phyloP scores from a whole-genome alignment of 2,797 vertebrate genomes.

The Vultur gryphus region DNA sequence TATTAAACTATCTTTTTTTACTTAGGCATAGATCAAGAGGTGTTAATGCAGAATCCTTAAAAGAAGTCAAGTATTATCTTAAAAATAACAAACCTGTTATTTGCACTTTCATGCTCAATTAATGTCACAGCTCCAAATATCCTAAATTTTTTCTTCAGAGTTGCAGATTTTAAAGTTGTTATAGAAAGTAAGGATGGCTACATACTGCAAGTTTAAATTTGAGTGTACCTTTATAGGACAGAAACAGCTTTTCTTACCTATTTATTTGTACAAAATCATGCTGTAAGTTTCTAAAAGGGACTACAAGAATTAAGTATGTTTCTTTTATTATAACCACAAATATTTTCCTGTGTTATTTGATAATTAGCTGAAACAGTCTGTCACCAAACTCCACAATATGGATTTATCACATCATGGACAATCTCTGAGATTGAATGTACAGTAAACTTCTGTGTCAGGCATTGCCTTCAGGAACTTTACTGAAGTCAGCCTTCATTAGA shows the following conservation, averaged over 20 bases:
- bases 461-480: not conserved
- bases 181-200: not conserved
- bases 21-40: slow-evolving; percentile 70
- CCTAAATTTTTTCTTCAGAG: slow-evolving; percentile 3
- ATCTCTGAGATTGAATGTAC: not conserved
- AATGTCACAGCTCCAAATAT: slow-evolving; percentile 45
- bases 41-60: slow-evolving; percentile 71
- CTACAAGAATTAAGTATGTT: not conserved
- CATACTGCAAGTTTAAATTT: not conserved
- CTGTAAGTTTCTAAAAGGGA: not conserved
- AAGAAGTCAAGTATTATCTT: slow-evolving; percentile 68
- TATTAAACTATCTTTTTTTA: slow-evolving; percentile 68
- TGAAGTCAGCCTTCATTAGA: not conserved
- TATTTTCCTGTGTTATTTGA: slow-evolving; percentile 22
- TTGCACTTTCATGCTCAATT: slow-evolving; percentile 77
- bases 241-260: not conserved
- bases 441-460: not conserved
- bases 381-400: not conserved
- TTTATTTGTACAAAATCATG: not conserved
- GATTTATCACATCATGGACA: not conserved
- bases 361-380: slow-evolving; percentile 31
- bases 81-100: slow-evolving; percentile 67
- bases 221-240: not conserved
- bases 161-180: not conserved
- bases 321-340: not conserved